Base-by-base conservation (phyloP, 2,113 vertebrate genomes). In the Beaufortia kweichowensis region DNA sequence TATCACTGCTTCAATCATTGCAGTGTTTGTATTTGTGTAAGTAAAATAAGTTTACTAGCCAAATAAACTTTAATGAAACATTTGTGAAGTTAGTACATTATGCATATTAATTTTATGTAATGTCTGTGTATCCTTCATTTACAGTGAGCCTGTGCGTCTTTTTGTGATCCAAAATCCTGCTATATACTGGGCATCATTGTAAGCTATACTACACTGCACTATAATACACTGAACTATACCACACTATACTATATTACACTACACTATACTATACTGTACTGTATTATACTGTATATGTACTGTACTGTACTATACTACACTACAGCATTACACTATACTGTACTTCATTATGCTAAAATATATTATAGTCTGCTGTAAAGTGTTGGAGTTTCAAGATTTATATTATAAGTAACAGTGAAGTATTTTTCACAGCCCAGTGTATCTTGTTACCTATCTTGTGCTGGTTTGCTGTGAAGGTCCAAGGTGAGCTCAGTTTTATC, bases 401-500 rank as follows among this genome's bases (percentile, higher is more conserved):
- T 26, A 28, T 14, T 33, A 48, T n/a, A 59, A n/a, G 68, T 65
- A 41, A 59, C 14, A 24, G 2, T 28, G 12, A 11, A 21, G 87
- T 60, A 88, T 33, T 21, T 24, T 82, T 68, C 10, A 4, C 84
- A 98, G 97, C 9, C 95, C 81, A 0, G 91, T 98, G 59, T 99
- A 96, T 87, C 74, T 98, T 59, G 81, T 89, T 57, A 94, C 94
- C 56, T 96, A 96, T 87, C 79, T 96, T 81, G 89, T 92, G 76
- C 90, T 99, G 66, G 84, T 83, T 61, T 99, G 96, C 90, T 98
- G 95, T 84, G 91, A 96, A 85, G 94, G 92, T 11, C 93, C 94
- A 21, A 92, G 96, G 97, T 98, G 85, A 95, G 93, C 88, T 64
- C 24, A 66, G 57, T 24, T 21, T 17, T 21, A 15, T 15, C 8